phyloP scores from a whole-genome alignment of 2,888 invertebrate genomes.

The Gisinianus flammeolus region DNA sequence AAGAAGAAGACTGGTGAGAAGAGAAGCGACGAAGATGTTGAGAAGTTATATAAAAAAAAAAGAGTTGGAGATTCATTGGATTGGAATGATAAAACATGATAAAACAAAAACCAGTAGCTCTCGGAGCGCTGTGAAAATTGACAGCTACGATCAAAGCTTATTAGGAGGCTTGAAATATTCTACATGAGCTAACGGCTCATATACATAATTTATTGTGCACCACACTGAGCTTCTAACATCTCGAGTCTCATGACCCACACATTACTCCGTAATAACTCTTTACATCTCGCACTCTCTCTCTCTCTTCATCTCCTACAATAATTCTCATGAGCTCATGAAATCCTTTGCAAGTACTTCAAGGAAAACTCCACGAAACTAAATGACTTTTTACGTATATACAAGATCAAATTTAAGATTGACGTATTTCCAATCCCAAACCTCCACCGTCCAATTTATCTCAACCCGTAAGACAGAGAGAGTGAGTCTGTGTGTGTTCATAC shows the following conservation, averaged over 20 bases:
- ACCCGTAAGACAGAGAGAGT: too few relatives aligned
- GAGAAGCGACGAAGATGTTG: constrained; percentile 14
- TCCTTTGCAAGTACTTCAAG: neutral
- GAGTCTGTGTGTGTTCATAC: too few relatives aligned
- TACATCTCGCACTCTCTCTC: neutral
- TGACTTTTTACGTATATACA: neutral
- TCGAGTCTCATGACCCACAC: constrained; percentile 28
- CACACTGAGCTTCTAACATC: constrained; percentile 30
- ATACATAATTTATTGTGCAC: constrained; percentile 37
- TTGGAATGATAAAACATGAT: constrained; percentile 38
- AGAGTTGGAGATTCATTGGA: constrained; percentile 18
- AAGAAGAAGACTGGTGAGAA: neutral
- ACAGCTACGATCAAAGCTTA: constrained; percentile 41
- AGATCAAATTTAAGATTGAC: neutral
- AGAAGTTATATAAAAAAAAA: too few relatives aligned
- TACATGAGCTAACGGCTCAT: constrained; percentile 15
- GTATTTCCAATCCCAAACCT: neutral
- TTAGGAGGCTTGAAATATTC: constrained; percentile 32
- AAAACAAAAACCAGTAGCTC: constrained; percentile 43
- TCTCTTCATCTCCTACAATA: neutral
- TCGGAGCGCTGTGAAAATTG: constrained; percentile 38
- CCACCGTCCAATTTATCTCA: neutral
- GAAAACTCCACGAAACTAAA: neutral
- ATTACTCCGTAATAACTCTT: constrained; percentile 25
- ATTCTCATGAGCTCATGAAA: neutral